Conservation (phyloP, 2,797 vertebrate genomes). For the Simalia tracyae region DNA sequence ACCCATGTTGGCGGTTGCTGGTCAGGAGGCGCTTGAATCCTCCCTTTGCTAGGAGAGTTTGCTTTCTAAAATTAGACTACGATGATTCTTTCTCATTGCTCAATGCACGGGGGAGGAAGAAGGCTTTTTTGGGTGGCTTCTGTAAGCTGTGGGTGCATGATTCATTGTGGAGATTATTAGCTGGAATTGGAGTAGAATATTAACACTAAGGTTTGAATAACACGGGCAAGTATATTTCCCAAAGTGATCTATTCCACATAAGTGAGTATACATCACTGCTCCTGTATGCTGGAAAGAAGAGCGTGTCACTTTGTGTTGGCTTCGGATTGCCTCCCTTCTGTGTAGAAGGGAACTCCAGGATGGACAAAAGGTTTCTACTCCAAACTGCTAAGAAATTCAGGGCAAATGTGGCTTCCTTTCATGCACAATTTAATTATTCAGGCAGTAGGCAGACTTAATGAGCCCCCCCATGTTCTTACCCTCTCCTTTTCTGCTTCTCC, state of each 20-base stretch:
- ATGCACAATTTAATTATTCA: not conserved
- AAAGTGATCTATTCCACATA: not conserved
- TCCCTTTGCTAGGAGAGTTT: not conserved
- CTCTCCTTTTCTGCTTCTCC: no score
- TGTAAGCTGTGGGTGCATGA: not conserved
- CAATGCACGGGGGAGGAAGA: accelerated
- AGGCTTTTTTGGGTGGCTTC: not conserved
- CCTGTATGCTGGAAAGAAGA: not conserved
- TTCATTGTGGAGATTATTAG: not conserved
- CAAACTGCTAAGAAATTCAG: not conserved
- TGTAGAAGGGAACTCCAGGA: not conserved
- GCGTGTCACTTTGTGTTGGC: not conserved
- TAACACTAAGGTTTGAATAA: not conserved
- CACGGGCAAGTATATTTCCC: not conserved
- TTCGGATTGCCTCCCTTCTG: not conserved
- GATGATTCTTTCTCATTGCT: not conserved
- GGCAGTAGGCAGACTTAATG: not conserved
- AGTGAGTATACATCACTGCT: not conserved
- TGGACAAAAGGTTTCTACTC: not conserved
- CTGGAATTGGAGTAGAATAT: not conserved
- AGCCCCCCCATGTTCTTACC: not conserved
- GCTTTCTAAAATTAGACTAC: accelerated
- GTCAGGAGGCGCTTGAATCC: not conserved
- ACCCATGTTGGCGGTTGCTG: not conserved
- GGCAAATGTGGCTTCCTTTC: not conserved